A percentile compares a stretch with the other conserved stretches of the same genome.
Evolutionary conservation across 2,888 invertebrate genomes (phyloP).

Genomic region (Capitulum mitella): DNA sequence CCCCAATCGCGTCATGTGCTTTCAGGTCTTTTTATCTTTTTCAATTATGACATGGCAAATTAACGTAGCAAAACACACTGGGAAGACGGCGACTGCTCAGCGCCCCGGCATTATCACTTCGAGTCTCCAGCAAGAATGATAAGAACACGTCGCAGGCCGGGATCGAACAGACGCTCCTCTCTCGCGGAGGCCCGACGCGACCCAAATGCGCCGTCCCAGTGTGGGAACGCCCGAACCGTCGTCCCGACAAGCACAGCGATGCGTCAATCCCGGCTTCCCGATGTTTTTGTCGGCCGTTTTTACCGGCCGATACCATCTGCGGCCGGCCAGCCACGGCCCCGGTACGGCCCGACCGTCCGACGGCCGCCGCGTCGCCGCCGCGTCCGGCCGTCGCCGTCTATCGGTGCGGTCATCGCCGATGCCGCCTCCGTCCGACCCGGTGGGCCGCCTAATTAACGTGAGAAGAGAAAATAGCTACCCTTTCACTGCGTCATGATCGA

Average conservation of each 20-base stretch:
- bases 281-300: neutral
- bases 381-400: no score
- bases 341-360: no score
- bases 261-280: neutral
- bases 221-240: neutral
- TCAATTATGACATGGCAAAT: no score
- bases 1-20: no score
- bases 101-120: no score
- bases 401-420: neutral
- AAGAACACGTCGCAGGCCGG: no score
- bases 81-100: no score
- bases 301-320: neutral
- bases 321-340: neutral
- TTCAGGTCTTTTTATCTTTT: no score
- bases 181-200: neutral
- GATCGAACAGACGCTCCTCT: no score
- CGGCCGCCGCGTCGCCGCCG: no score
- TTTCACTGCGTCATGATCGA: neutral
- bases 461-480: neutral
- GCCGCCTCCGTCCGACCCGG: neutral
- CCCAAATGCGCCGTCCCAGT: neutral
- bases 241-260: neutral
- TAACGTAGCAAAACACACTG: no score
- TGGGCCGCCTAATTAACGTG: conserved; percentile 6
- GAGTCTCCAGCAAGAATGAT: no score